These are phyloP conservation scores for Rhyacichthys aspro DNA, from an alignment of 2,797 vertebrate species.

Conservation along the genomic window DNA sequence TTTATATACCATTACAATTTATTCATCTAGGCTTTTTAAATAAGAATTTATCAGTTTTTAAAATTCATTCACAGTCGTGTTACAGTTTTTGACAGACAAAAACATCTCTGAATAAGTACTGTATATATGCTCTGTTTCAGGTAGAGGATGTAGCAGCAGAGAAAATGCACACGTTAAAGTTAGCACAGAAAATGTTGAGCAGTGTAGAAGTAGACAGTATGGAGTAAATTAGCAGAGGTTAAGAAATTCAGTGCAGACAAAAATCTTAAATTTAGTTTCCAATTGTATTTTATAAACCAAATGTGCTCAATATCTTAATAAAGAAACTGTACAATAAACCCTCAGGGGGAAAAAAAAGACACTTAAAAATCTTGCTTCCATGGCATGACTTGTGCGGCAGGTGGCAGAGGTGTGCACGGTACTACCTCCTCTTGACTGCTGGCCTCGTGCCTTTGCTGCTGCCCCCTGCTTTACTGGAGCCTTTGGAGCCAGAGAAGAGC, in stretches of 20 bases:
- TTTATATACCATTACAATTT: constrained; percentile 72
- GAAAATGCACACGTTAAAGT: constrained; percentile 55
- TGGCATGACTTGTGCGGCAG: constrained; percentile 40
- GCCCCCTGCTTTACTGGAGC: constrained; percentile 89
- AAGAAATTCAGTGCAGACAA: constrained; percentile 62
- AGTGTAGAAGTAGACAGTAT: constrained; percentile 27
- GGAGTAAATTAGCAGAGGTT: constrained; percentile 39
- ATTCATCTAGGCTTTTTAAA: constrained; percentile 81
- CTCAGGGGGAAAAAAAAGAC: constrained; percentile 35
- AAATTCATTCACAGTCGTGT: constrained; percentile 82
- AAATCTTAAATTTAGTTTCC: constrained; percentile 17
- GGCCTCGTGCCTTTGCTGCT: constrained; percentile 92
- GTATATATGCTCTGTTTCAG: constrained; percentile 78
- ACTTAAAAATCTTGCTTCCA: constrained; percentile 68
- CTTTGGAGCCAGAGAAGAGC: constrained; percentile 95
- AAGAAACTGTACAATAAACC: constrained; percentile 72
- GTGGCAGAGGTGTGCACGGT: constrained; percentile 9
- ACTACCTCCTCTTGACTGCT: constrained; percentile 96
- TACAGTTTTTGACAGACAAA: constrained; percentile 59
- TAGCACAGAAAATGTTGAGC: constrained; percentile 55
- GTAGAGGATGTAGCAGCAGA: constrained; percentile 79
- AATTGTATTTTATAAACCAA: constrained; percentile 52
- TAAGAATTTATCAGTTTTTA: constrained; percentile 79
- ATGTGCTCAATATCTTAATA: constrained; percentile 56
- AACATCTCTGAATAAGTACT: constrained; percentile 68